These are phyloP conservation scores for Leptosomus discolor DNA, from an alignment of 2,113 vertebrate genomes.

Conservation along the genomic window DNA sequence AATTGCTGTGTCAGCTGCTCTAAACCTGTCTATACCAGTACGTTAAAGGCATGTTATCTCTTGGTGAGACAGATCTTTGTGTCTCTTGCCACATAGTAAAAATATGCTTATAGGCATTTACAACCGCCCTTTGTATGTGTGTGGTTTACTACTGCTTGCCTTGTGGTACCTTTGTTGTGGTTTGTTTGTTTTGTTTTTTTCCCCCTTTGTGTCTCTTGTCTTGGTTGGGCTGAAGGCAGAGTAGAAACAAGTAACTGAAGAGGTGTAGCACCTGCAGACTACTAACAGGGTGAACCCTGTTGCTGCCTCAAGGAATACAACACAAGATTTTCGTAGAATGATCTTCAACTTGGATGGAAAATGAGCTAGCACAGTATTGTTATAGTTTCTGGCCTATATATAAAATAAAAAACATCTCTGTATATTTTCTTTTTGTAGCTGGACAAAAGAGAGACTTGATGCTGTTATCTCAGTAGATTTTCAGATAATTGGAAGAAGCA, in stretches of 20 bases:
- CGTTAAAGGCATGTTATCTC: neutral
- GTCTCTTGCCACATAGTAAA: neutral
- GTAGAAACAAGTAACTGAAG: neutral
- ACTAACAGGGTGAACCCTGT: neutral
- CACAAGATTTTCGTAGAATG: neutral
- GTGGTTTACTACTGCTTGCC: neutral
- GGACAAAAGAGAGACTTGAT: neutral
- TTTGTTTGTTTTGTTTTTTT: neutral
- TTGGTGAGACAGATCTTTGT: neutral
- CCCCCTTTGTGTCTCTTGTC: neutral
- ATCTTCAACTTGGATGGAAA: neutral
- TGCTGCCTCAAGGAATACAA: neutral
- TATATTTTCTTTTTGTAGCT: neutral
- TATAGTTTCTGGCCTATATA: neutral
- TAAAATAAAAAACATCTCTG: neutral
- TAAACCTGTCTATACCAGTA: neutral
- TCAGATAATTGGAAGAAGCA: neutral
- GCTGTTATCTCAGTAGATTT: neutral
- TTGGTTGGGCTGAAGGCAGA: neutral
- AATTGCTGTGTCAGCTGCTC: neutral
- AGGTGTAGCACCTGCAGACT: neutral
- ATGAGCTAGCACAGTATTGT: neutral
- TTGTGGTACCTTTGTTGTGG: neutral
- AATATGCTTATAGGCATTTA: neutral
- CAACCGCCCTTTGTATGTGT: neutral